Evolutionary conservation across 1,140 invertebrate genomes (phyloP).

Genomic region (Meloidogyne exigua): DNA sequence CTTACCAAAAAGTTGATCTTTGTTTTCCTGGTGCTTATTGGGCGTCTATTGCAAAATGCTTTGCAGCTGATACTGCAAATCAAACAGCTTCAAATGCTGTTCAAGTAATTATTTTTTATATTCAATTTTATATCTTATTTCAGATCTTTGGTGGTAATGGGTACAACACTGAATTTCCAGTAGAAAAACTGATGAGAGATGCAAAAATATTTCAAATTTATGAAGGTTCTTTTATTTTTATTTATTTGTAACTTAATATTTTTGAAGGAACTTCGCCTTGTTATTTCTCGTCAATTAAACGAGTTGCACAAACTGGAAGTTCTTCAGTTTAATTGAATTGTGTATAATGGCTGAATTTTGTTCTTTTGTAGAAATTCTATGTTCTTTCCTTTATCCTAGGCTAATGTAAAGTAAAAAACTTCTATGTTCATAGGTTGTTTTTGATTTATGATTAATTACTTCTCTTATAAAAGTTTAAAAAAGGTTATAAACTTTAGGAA

Average conservation of each 20-base stretch:
- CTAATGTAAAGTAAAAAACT: too few species aligned
- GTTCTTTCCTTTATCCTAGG: too few species aligned
- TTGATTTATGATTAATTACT: too few species aligned
- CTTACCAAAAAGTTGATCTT: constrained; percentile 85
- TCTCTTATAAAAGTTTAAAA: too few species aligned
- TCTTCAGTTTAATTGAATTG: constrained; percentile 13
- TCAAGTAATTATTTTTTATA: constrained; percentile 66
- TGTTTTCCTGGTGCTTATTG: constrained; percentile 78
- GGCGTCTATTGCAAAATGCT: constrained; percentile 88
- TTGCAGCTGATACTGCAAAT: constrained; percentile 88
- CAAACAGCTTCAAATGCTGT: constrained; percentile 93
- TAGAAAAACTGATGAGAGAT: constrained; percentile 96
- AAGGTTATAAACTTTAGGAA: too few species aligned
- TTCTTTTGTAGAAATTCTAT: too few species aligned
- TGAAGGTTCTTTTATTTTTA: constrained; percentile 72
- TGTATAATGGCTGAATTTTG: not conserved
- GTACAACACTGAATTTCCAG: constrained; percentile 96
- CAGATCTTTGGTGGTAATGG: constrained; percentile 86
- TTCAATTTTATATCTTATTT: constrained; percentile 21
- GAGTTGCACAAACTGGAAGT: constrained; percentile 44
- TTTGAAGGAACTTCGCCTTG: constrained; percentile 71
- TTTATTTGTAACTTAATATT: constrained; percentile 72
- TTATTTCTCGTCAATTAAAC: constrained; percentile 78
- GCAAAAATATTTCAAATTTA: constrained; percentile 99
- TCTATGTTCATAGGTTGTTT: too few species aligned